Evolutionary conservation across 1,140 invertebrate genomes (phyloP), one percentile per base, ranked within the genome.

Genomic region (Wasmannia auropunctata): DNA sequence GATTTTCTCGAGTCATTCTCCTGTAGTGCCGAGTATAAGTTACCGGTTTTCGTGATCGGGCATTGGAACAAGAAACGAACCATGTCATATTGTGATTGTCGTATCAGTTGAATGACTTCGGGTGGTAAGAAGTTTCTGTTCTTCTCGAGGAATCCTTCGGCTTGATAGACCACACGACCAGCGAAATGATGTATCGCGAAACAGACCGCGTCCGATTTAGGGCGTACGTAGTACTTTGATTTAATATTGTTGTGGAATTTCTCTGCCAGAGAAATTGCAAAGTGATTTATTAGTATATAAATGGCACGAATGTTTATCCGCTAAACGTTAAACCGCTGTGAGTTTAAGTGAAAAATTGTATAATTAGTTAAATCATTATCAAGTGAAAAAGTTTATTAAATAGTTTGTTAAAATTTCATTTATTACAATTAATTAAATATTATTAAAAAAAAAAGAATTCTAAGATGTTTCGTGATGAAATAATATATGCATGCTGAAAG

Each of bases 231-330:
- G 91, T 96, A 97, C 91, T 97, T 96, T 40, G 97, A 97, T 88
- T 97, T 97, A 16, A 98, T 96, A 92, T 98, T 98, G 74, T 96
- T 96, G 90, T 98, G 97, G 91, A 98, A 98, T 92, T 98, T 98
- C 92, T 98, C 98, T 98, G 95, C 4, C 95, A 95, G 11, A 46
- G 2, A 74, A 58, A 46, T 43, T 34, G 10, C 37, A n/a, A 70
- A 60, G 3, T 54, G n/a, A 16, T 80, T 54, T 25, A n/a, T 69
- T 10, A 51, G 58, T n/a, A 31, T n/a, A 25, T 40, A 37, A 31
- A 49, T 19, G 11, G 22, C 3, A 49, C 46, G 43, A 49, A 5
- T 31, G 2, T 58, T 37, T 60, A 28, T n/a, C 6, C 6, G 22
- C 37, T 14, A 3, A n/a, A n/a, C n/a, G n/a, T 3, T 37, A 37